Base-by-base conservation (phyloP, 2,797 vertebrate genomes). In the Sebastes reedi region DNA sequence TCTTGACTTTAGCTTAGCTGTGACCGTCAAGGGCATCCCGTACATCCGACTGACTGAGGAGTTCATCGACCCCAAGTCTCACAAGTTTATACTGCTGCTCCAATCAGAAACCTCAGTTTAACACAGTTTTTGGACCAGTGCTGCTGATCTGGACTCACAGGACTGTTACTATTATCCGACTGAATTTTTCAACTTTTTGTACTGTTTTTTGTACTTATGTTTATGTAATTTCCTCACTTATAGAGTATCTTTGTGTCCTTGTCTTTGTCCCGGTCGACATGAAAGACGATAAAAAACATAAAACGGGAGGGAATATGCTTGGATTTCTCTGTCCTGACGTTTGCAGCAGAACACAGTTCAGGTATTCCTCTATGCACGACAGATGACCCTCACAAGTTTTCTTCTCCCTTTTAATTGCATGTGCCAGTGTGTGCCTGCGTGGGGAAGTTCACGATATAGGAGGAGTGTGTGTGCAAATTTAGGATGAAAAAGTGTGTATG, bases 71-170 rank as follows among this genome's bases (percentile, higher is more conserved):
- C 97, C 98, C 79, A 99, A 98, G 89, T 98, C 97, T 25, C 98
- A 99, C 94, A 99, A 97, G 93, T 99, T 99, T 82, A 94, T 97
- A 86, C 96, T 99, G 86, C 96, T 96, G 87, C 96, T 99, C 88
- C 98, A 99, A 85, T 99, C 98, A 0, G 98, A 99, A 93, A 99
- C 98, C 50, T 99, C 98, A 0, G 97, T 99, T 89, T 99, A 93
- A 91, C 9, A 4, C 54, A 20, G 54, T 2, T 20, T 52, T 52
- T 46, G 34, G 74, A 34, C 32, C 52, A 24, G 56, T 56, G 64
- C 81, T 76, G 81, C 89, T 85, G 72, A 69, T 90, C 90, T 87
- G 87, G 87, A 94, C 92, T 88, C 79, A 76, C 77, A 90, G 91
- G 80, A 82, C 91, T 92, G 88, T 86, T 81, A 67, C 14, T 9